Percentiles rank a stretch among this genome's conserved stretches.
Conservation (phyloP, 2,888 invertebrate genomes). For the Aquatica leii region DNA sequence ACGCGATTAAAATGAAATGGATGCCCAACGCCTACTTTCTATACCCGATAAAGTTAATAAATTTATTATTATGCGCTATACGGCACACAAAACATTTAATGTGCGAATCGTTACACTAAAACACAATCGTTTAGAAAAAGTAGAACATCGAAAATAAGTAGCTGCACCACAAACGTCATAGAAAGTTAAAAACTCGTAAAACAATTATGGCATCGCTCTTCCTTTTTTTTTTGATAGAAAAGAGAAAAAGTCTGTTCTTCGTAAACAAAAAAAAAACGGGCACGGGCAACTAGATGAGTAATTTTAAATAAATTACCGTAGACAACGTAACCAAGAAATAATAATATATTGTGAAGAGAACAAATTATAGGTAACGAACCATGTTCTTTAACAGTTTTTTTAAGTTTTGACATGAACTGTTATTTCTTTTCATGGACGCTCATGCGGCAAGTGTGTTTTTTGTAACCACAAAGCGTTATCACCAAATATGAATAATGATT, state of each 20-base stretch:
- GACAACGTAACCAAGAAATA: not conserved
- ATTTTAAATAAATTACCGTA: slow-evolving; percentile 6
- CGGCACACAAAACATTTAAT: not conserved
- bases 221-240: too few relatives aligned
- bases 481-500: too few relatives aligned
- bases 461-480: too few relatives aligned
- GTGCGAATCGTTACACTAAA: slow-evolving; percentile 4
- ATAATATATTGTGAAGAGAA: not conserved
- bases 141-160: slow-evolving; percentile 9
- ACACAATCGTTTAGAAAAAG: not conserved
- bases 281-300: not conserved
- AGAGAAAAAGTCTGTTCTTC: too few relatives aligned
- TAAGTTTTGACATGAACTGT: too few relatives aligned
- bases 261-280: not conserved
- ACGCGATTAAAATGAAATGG: not conserved
- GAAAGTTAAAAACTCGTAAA: too few relatives aligned
- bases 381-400: not conserved
- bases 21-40: slow-evolving; percentile 12
- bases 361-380: slow-evolving; percentile 2
- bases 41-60: slow-evolving; percentile 1
- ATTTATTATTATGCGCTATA: not conserved
- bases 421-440: too few relatives aligned
- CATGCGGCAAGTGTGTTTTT: too few relatives aligned
- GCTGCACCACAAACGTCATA: not conserved
- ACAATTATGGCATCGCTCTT: too few relatives aligned